Conservation (phyloP, 2,797 vertebrate species). For the Loris lydekkerianus region DNA sequence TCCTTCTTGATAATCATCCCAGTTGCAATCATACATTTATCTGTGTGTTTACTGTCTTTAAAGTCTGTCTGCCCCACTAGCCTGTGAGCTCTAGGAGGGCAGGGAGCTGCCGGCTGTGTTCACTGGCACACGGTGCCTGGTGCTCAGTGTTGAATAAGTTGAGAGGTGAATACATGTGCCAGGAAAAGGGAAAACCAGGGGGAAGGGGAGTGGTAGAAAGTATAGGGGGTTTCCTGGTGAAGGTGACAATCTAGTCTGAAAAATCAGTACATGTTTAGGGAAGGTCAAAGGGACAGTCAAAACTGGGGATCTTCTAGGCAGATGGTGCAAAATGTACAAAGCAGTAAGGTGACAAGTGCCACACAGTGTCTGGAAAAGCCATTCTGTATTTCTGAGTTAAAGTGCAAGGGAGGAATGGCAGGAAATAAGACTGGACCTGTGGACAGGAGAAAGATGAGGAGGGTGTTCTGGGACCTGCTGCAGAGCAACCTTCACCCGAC, state of each 20-base stretch:
- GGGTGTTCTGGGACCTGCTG: background rate
- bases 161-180: background rate
- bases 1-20: background rate
- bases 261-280: background rate
- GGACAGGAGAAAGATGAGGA: background rate
- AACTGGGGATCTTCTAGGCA: background rate
- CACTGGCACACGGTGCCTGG: background rate
- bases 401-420: background rate
- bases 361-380: background rate
- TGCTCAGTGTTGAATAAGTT: background rate
- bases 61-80: background rate
- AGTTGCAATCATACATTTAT: background rate
- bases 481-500: background rate
- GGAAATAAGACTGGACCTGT: too few species aligned
- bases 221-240: background rate
- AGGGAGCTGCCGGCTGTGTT: background rate
- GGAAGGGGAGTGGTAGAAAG: background rate
- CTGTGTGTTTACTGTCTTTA: background rate
- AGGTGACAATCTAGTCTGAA: conserved; percentile 4
- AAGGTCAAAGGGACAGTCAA: background rate
- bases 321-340: background rate
- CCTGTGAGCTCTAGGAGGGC: background rate
- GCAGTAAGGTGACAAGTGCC: background rate
- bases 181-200: background rate
- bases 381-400: background rate